Evolutionary conservation across 1,140 invertebrate genomes (phyloP), one percentile per base, ranked within the genome.

Genomic region (Zaprionus taronus): DNA sequence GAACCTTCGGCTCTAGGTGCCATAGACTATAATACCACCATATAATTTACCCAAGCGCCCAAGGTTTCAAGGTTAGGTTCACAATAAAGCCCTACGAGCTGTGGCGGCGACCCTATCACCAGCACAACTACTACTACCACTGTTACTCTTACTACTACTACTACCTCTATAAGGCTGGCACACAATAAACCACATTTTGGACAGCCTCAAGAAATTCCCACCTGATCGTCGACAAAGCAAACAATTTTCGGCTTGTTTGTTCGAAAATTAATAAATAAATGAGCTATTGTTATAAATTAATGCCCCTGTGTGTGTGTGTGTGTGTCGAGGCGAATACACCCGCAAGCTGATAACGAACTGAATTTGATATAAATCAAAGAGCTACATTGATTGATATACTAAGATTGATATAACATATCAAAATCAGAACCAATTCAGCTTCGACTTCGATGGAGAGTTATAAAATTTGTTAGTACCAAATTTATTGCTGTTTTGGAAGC

Each of bases 191-290:
- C 61, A 73, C 49, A 20, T 66, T 65, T 77, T 57, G 68, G 67
- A 64, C 64, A 80, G 36, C 38, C 36, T 62, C 76, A 67, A 75
- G 67, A 79, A 71, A 79, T 76, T 79, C 72, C 79, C 79, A 72
- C 22, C 55, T 64, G 28, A 49, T 12, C 34, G 56, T 36, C 15
- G 22, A 72, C 71, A 73, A 73, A 73, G 64, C 49, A 76, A 79
- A 75, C 74, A 72, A 81, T 81, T 81, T 80, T 79, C 73, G 36
- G 80, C 80, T 80, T 77, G 70, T 82, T 82, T 80, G 80, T 72
- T 71, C 55, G 64, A 65, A 73, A 77, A 73, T 77, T 77, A 80
- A 73, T 77, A 80, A 82, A 73, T 77, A 80, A 82, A 82, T 82
- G 73, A 80, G 73, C 73, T 67, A 82, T 82, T 82, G 80, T 82